Evolutionary conservation across 2,888 invertebrate genomes (phyloP), one percentile per base, ranked within the genome.

Genomic region (Oscheius sp.): DNA sequence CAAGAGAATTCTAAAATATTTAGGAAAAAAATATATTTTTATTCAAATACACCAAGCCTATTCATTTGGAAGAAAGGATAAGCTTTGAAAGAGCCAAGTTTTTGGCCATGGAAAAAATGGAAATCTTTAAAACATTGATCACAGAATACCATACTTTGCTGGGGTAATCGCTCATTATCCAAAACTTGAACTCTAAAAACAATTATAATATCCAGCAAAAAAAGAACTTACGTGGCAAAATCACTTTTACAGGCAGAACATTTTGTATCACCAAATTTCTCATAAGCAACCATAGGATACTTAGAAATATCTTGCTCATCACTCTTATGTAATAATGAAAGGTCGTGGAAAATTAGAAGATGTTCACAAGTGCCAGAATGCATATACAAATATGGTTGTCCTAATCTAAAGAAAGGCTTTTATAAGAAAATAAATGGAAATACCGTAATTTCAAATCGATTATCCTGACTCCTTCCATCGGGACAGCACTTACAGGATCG

Each of bases 281-380:
- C 87, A 72, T 74, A 86, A 16, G 84, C 64, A 7, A 74, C 46
- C 21, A 83, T 74, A 2, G 87, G 87, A 75, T 86, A 87, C 7
- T 75, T 77, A 18, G 53, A 35, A 12, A 81, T 25, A 12, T 72
- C 72, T 71, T 84, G 84, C 13, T 74, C 76, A 75, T 87, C 87
- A 9, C 80, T 69, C n/a, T 78, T 76, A 52, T 82, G 78, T 43
- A 87, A 61, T 21, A 86, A 70, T 18, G 86, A 77, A 12, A 87
- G 72, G 76, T 87, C 87, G 46, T 87, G 84, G 74, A 87, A 87
- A 13, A 85, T 64, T 18, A 85, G 43, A 13, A 82, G 55, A 66
- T 85, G 85, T 64, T 85, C 85, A 69, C 85, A 84, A n/a, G 81
- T 80, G 18, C 83, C 82, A 18, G 83, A 78, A 63, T 85, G 85